Base-by-base conservation (phyloP, 2,797 vertebrate species). In the Muraenolepis orangiensis region DNA sequence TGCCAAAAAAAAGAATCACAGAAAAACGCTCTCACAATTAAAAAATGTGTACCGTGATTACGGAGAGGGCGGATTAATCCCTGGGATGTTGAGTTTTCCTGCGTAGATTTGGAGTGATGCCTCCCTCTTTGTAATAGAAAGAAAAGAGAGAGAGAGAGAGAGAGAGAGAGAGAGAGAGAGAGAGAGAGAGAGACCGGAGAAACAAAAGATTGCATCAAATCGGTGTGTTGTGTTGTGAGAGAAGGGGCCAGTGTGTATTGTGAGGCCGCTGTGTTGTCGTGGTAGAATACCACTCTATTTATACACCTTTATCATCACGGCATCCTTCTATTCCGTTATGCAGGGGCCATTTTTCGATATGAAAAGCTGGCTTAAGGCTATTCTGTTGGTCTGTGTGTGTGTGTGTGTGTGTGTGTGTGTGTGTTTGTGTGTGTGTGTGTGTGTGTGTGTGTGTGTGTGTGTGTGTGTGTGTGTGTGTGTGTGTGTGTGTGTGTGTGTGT, bases 61-160 rank as follows among this genome's bases (percentile, higher is more conserved):
- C 81, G 82, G 84, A 86, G 86, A 86, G 86, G 87, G n/a, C n/a
- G 87, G 81, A 90, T 90, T 93, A 92, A 93, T 93, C 91, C 91
- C 75, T 32, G 82, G 87, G 87, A 88, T 90, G 90, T 91, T 0
- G 57, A 12, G 88, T 92, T 89, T 92, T 93, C 88, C 82, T 89
- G 82, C 82, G 88, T 88, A 91, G 87, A 92, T 92, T 42, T 84
- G 77, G 78, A 81, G 83, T 85, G 77, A 87, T 87, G 84, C 89
- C 91, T 92, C 86, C 89, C 91, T 92, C 86, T 89, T 85, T 79
- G 82, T 86, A 82, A 88, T 84, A 81, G 80, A 79, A 82, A 87
- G 84, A 82, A 81, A 90, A 90, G 84, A 70, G 5, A n/a, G n/a
- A n/a, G n/a, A n/a, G n/a, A n/a, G n/a, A n/a, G n/a, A n/a, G n/a